These are phyloP conservation scores for Onychomys torridus DNA, from an alignment of 2,797 vertebrate species.

Conservation along the genomic window DNA sequence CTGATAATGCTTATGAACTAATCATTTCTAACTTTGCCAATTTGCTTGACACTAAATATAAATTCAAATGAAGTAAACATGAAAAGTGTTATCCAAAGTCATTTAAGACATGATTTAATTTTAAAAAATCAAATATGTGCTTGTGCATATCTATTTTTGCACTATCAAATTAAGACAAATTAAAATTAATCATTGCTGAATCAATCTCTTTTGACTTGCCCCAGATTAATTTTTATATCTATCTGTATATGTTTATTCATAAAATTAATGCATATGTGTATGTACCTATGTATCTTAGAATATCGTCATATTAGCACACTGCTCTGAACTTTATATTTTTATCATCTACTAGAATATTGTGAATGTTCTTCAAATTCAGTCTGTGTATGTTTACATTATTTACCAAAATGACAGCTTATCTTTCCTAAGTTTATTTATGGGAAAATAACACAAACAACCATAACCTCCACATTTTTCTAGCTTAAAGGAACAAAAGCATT, in stretches of 20 bases:
- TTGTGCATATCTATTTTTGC: neutral
- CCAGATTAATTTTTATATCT: neutral
- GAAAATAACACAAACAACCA: neutral
- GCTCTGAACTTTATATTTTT: neutral
- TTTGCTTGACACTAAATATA: neutral
- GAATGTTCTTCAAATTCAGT: neutral
- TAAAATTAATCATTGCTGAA: neutral
- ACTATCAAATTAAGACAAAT: neutral
- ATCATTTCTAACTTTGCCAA: neutral
- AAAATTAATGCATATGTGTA: neutral
- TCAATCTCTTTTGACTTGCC: neutral
- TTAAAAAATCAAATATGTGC: neutral
- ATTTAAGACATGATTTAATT: neutral
- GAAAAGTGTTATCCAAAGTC: neutral
- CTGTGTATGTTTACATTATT: neutral
- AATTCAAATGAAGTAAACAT: neutral
- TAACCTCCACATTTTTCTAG: neutral
- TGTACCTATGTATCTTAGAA: neutral
- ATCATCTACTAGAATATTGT: neutral
- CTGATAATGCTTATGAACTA: neutral
- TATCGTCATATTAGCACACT: neutral
- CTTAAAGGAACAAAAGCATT: neutral
- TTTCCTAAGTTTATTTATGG: neutral
- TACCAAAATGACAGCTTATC: neutral
- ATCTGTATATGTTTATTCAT: neutral